Evolutionary conservation across 1,140 invertebrate species (phyloP), one percentile per base, ranked within the genome.

Genomic region (Drosophila biarmipes): DNA sequence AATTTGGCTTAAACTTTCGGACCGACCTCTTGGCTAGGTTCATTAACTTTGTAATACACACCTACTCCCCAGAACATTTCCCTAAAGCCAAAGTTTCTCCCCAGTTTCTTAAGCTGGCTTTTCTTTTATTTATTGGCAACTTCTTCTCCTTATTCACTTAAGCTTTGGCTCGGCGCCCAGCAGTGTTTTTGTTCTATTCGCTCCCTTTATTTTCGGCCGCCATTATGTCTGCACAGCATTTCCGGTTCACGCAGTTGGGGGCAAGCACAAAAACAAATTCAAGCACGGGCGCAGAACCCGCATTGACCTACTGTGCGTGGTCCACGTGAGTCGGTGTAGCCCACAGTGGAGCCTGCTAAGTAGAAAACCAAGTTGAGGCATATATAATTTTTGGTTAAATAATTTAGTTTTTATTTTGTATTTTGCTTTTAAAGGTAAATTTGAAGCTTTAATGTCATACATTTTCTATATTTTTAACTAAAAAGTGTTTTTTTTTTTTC

Each of bases 271-370:
- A 38, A 66, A 66, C 57, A 61, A 64, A 42, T 24, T 5, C 34
- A 66, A 24, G 10, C 57, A 38, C 12, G 34, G n/a, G 29, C 34
- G n/a, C 27, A 31, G 38, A 59, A 37, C 66, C 66, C 55, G 62
- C 64, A 77, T 77, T 77, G 74, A 77, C 74, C 74, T 77, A 77
- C 63, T 77, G 74, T 77, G 73, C 73, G 73, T 76, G 63, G 63
- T 68, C 45, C 49, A 71, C 38, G 73, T 69, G 54, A 77, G 46
- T 38, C 54, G 45, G 17, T 11, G 31, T 15, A 49, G 1, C 7
- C 17, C 8, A 62, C 48, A 51, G 29, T 51, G 29, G 4, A 31
- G 5, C n/a, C n/a, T 49, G n/a, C 14, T 31, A 48, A 17, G 2
- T 6, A 6, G 7, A 17, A 46, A 14, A 7, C 0, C 2, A 7